phyloP scores from a whole-genome alignment of 2,113 vertebrate species.

The Sapayoa aenigma region DNA sequence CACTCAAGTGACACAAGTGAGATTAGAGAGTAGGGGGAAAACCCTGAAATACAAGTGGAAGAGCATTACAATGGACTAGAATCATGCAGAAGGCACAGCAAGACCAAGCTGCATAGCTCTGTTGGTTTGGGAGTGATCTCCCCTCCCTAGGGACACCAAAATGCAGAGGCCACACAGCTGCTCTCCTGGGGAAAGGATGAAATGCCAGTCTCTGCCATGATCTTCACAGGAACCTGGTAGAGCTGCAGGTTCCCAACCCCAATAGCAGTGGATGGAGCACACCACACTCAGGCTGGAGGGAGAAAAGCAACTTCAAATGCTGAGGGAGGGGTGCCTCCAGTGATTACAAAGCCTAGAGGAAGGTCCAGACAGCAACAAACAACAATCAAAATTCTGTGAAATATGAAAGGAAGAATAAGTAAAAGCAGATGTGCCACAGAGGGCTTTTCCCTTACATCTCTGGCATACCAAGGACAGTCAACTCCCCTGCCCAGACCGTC shows the following conservation, averaged over 20 bases:
- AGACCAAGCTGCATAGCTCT: not conserved
- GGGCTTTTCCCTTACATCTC: constrained; percentile 26
- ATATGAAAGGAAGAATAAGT: constrained; percentile 52
- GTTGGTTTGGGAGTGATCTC: not conserved
- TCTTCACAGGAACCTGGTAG: no score
- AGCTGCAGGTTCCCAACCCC: not conserved
- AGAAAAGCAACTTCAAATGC: not conserved
- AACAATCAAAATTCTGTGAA: not conserved
- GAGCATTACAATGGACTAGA: not conserved
- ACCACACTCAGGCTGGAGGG: not conserved
- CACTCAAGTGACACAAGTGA: no score
- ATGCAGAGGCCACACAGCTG: not conserved
- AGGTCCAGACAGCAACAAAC: not conserved
- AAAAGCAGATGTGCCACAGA: constrained; percentile 57
- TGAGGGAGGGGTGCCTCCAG: not conserved
- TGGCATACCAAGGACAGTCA: not conserved
- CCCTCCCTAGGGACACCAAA: not conserved
- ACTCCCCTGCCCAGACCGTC: not conserved
- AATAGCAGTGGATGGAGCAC: not conserved
- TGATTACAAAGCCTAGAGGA: constrained; percentile 18
- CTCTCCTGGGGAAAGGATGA: not conserved
- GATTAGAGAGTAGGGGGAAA: not conserved
- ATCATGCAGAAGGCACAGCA: not conserved
- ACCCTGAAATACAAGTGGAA: not conserved
- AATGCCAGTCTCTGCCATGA: not conserved